Percentiles rank a stretch among this genome's conserved stretches.
Evolutionary conservation across 2,113 vertebrate species (phyloP).

Genomic region (Pteronura brasiliensis): DNA sequence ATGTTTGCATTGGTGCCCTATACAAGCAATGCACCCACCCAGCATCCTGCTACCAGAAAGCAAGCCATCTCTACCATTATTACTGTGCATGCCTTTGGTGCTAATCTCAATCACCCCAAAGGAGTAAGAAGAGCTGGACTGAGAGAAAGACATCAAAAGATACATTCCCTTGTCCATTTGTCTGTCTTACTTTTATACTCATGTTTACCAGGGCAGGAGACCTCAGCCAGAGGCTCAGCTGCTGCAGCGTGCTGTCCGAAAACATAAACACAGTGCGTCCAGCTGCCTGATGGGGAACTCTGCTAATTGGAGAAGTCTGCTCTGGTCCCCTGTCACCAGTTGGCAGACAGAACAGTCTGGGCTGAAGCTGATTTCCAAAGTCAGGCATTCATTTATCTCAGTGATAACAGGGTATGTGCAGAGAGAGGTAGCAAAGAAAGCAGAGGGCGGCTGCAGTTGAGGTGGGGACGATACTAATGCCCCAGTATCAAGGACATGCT

Average conservation of each 20-base stretch:
- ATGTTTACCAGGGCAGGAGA: not conserved
- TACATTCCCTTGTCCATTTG: not conserved
- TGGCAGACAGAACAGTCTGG: conserved; percentile 76
- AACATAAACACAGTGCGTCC: conserved; percentile 43
- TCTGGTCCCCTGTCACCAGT: conserved; percentile 77
- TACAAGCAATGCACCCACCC: not conserved
- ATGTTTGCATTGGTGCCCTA: not conserved
- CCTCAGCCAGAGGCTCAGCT: conserved; percentile 26
- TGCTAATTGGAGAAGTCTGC: conserved; percentile 81
- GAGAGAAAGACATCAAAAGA: not conserved
- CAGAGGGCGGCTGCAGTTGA: conserved; percentile 47
- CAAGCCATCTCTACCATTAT: not conserved
- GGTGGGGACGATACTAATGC: not conserved
- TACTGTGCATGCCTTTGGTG: not conserved
- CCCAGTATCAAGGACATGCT: conserved; percentile 64
- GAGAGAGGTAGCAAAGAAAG: conserved; percentile 72
- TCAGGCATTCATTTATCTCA: conserved; percentile 69
- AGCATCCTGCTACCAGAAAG: fast-evolving
- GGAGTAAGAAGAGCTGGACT: not conserved
- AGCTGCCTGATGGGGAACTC: conserved; percentile 72
- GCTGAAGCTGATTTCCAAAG: conserved; percentile 69
- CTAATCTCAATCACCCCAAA: not conserved
- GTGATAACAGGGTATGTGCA: conserved; percentile 53
- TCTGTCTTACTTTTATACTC: not conserved
- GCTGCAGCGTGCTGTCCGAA: not conserved